These are phyloP conservation scores for Gasterosteus aculeatus DNA, from an alignment of 2,113 vertebrate species.

Conservation along the genomic window DNA sequence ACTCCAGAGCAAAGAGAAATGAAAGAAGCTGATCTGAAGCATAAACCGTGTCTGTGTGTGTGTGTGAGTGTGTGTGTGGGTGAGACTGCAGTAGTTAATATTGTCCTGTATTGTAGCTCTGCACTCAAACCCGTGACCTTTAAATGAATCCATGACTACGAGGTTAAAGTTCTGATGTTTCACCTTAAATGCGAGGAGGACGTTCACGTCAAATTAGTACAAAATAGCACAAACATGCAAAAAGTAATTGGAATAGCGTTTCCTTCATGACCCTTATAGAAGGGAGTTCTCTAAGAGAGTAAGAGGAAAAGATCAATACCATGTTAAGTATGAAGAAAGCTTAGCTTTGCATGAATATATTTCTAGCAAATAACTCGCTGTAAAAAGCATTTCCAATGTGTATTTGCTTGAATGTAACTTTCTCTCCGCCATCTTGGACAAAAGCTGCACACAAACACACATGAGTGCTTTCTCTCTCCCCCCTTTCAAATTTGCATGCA, in stretches of 20 bases:
- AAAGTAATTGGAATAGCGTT: neutral
- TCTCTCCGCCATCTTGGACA: neutral
- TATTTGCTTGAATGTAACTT: neutral
- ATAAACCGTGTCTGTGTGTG: neutral
- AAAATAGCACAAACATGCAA: neutral
- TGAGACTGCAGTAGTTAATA: neutral
- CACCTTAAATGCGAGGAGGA: neutral
- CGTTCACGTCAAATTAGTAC: neutral
- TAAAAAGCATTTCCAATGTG: neutral
- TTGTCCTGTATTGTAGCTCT: neutral
- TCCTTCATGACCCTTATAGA: neutral
- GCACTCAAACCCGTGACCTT: neutral
- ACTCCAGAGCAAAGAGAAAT: conserved; percentile 28
- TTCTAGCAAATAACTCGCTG: no score
- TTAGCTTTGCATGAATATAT: neutral
- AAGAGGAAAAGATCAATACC: no score
- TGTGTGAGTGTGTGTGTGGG: no score
- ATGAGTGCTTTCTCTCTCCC: neutral
- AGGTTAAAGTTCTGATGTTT: neutral
- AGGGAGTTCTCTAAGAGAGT: no score
- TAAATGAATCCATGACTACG: conserved; percentile 1
- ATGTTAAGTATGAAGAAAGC: neutral
- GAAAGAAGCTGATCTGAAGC: conserved; percentile 33
- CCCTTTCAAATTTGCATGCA: neutral
- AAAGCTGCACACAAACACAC: conserved; percentile 2